Percentiles rank a stretch among this genome's conserved stretches.
phyloP scores from a whole-genome alignment of 2,888 invertebrate species.

The Sussaba pulchella region DNA sequence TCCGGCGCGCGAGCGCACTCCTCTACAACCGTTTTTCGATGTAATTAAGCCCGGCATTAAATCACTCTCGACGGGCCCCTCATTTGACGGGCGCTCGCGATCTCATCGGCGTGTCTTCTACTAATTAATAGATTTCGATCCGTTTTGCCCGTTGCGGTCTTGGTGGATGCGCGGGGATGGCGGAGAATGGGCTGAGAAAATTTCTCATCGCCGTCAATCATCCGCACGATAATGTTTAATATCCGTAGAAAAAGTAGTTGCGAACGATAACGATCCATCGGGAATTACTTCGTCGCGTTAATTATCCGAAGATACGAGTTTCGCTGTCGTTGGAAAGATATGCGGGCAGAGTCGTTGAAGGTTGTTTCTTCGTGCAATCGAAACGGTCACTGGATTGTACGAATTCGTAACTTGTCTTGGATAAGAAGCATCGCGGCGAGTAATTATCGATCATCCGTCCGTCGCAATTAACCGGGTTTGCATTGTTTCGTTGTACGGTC shows the following conservation, averaged over 20 bases:
- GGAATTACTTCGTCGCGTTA: slow-evolving; percentile 62
- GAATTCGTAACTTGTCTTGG: slow-evolving; percentile 14
- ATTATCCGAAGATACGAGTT: slow-evolving; percentile 47
- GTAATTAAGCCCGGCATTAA: slow-evolving; percentile 80
- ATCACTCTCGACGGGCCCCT: slow-evolving; percentile 74
- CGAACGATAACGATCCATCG: slow-evolving; percentile 55
- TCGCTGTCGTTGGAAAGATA: not conserved
- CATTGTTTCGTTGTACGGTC: not conserved
- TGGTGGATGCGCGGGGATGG: too few species aligned
- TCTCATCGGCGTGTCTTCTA: slow-evolving; percentile 75
- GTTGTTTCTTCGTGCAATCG: slow-evolving; percentile 21
- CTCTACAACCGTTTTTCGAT: slow-evolving; percentile 77
- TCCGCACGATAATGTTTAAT: slow-evolving; percentile 37
- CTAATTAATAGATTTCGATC: slow-evolving; percentile 78
- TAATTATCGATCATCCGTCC: slow-evolving; percentile 14
- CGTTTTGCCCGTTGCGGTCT: slow-evolving; percentile 50
- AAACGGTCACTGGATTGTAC: slow-evolving; percentile 45
- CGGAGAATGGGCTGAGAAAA: slow-evolving; percentile 52
- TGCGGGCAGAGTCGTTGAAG: slow-evolving; percentile 36
- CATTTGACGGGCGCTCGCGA: slow-evolving; percentile 65
- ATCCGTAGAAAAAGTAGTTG: slow-evolving; percentile 19
- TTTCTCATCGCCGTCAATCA: slow-evolving; percentile 65
- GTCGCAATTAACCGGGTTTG: slow-evolving; percentile 1
- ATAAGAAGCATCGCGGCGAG: slow-evolving; percentile 1
- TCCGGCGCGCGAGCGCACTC: slow-evolving; percentile 41